Percentiles rank a stretch among this genome's conserved stretches.
Conservation (phyloP, 2,888 invertebrate genomes). For the Eilema depressum region DNA sequence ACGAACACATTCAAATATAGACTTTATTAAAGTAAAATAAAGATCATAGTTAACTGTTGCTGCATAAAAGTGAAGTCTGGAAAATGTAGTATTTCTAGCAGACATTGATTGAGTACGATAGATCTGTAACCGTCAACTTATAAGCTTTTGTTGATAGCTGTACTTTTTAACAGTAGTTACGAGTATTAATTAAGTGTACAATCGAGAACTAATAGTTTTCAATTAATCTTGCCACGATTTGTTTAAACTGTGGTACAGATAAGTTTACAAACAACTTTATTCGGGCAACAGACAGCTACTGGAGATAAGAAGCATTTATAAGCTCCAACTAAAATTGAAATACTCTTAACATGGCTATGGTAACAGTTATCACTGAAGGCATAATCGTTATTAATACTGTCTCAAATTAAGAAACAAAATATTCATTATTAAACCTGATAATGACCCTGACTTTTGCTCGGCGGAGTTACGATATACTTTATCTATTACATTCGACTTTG, state of each 20-base stretch:
- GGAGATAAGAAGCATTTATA: conserved; percentile 6
- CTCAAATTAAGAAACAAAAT: conserved; percentile 11
- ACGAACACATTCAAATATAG: conserved; percentile 7
- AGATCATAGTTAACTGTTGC: conserved; percentile 18
- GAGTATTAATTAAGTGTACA: conserved; percentile 19
- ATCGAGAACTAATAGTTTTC: conserved; percentile 25
- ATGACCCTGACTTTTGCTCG: conserved; percentile 13
- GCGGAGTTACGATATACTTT: conserved; percentile 7
- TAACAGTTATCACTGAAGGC: conserved; percentile 9
- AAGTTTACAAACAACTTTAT: conserved; percentile 16
- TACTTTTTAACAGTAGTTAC: conserved; percentile 20
- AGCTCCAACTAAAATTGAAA: background rate
- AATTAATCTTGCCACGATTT: conserved; percentile 36
- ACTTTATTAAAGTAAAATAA: background rate
- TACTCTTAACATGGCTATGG: background rate
- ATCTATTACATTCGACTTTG: conserved; percentile 18
- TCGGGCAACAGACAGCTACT: conserved; percentile 1
- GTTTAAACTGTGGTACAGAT: conserved; percentile 22
- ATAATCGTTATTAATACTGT: background rate
- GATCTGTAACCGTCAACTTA: conserved; percentile 35
- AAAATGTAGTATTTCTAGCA: conserved; percentile 32
- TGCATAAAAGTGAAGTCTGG: conserved; percentile 35
- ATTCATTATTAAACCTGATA: conserved; percentile 12
- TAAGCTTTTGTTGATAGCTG: conserved; percentile 27
- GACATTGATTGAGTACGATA: conserved; percentile 40